Evolutionary conservation across 2,797 vertebrate species (phyloP), one percentile per base, ranked within the genome.

Genomic region (Poecile montanus): DNA sequence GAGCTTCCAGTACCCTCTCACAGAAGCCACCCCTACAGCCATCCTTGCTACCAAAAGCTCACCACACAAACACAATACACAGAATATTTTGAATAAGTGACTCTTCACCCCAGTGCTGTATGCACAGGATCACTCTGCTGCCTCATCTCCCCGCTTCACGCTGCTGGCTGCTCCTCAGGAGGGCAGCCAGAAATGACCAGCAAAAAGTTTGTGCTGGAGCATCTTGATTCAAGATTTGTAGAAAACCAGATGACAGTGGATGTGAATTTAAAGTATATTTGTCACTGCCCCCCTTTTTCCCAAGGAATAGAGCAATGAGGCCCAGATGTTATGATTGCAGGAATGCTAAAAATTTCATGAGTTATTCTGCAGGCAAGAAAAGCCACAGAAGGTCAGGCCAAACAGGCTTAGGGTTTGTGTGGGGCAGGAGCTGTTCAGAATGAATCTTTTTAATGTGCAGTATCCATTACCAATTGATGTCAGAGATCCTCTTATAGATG

Each of bases 331-430:
- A 83, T 62, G 44, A 77, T 57, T 60, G 57, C n/a, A 92, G 91
- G 96, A 96, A 97, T 97, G 95, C 76, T 66, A 96, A 96, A 97
- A 98, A 97, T 97, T 82, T 93, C 88, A 20, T 97, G 62, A 97
- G 93, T 96, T 90, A 97, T 94, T 97, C 79, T 44, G 5, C 91
- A 97, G 91, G 83, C 87, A 82, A 85, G 88, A 90, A 91, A 96
- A 93, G 94, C 65, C 94, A 82, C 54, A 60, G 74, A 90, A 96
- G 95, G 96, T 94, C 92, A 34, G 89, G 75, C 79, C 89, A 74
- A 88, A 92, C 10, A 66, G 88, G 87, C 89, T 70, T 67, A 65
- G 48, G 83, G 48, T 77, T 94, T 93, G 56, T 86, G 84, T 27
- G 2, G 50, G 65, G 84, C 82, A 60, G 85, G 86, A 95, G 82